Evolutionary conservation across 2,113 vertebrate genomes (phyloP).

Genomic region (Melospiza georgiana): DNA sequence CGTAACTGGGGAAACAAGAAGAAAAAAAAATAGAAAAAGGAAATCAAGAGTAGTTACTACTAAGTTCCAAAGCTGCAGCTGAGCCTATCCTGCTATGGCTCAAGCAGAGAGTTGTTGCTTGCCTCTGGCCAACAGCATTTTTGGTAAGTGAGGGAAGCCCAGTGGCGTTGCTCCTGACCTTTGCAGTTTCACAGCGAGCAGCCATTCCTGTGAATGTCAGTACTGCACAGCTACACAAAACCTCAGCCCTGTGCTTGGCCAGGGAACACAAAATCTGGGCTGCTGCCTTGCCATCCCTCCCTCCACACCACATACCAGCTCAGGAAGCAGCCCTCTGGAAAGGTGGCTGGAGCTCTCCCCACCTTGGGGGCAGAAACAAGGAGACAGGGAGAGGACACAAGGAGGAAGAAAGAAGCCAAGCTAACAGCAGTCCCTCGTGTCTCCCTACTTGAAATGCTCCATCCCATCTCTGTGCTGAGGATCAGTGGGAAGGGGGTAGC

Average conservation of each 20-base stretch:
- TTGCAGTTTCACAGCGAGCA: neutral
- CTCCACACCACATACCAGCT: fast-evolving
- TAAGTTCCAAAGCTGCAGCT: neutral
- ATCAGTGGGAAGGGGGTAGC: neutral
- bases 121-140: neutral
- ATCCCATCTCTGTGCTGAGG: neutral
- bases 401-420: neutral
- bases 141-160: neutral
- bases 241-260: neutral
- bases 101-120: neutral
- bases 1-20: neutral
- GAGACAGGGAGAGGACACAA: fast-evolving
- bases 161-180: fast-evolving
- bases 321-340: neutral
- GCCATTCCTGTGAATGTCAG: neutral
- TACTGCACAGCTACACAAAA: neutral
- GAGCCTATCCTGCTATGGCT: neutral
- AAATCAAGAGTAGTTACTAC: neutral
- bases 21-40: neutral
- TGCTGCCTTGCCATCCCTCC: neutral
- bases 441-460: neutral
- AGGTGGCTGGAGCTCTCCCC: neutral
- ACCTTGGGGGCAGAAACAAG: neutral
- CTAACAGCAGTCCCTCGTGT: neutral
- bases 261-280: neutral